Base-by-base conservation (phyloP, 2,888 invertebrate genomes). In the Sphaerophoria rueppellii region DNA sequence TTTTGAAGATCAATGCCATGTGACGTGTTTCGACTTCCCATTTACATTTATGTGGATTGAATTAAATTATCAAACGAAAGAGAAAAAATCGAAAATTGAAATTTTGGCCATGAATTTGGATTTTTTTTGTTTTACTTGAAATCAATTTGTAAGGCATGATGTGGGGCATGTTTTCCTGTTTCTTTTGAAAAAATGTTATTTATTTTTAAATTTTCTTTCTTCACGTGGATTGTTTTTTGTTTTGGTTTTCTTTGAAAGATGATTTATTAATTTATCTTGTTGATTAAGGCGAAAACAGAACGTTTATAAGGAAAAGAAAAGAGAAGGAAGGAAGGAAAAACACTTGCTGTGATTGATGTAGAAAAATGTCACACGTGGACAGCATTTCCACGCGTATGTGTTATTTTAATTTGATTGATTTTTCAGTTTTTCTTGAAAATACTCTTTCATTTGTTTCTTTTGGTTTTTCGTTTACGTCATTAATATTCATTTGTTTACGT, bases 1-100 rank as follows among this genome's bases (percentile, higher is more conserved):
- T 43, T 43, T 55, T 76, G 72, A 82, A 82, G 81, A 82, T 82
- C 72, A 82, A 16, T 82, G 81, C 72, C 81, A 65, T 63, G 58
- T 81, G 81, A 76, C 81, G 81, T 40, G 37, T 24, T 80, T 63
- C 50, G 63, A 57, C 14, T 65, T 34, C 48, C 14, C 34, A 35
- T 55, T 4, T 0, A 11, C 24, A 55, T 6, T n/a, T 35, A 35
- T 24, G 50, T 52, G 37, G 16, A 65, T 52, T 52, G 6, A 52
- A 52, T 67, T 40, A 52, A n/a, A 24, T 37, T 14, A 50, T 12
- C 14, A 65, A 37, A 32, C 12, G 4, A 37, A 16, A 37, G 3
- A 54, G 0, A 48, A 63, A 7, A 35, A 50, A 34, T 2, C 6
- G 2, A 46, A n/a, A 43, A 63, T 46, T 12, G 11, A 35, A 9